phyloP scores from a whole-genome alignment of 1,140 invertebrate species.

The Tetraneura akinire region DNA sequence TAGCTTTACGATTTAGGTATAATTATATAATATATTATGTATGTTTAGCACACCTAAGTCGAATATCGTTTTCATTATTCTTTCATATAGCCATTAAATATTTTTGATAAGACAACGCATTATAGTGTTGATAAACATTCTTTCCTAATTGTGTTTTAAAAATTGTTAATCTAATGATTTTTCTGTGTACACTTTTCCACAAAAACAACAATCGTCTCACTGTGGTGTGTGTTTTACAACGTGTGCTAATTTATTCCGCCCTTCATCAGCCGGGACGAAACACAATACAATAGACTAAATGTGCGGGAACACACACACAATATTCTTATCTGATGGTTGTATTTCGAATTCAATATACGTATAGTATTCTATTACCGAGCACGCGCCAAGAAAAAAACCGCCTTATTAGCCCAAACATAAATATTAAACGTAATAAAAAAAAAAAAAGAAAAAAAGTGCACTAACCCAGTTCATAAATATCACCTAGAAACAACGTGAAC shows the following conservation, averaged over 20 bases:
- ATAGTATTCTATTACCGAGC: neutral
- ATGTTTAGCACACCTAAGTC: no score
- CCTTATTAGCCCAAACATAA: constrained; percentile 22
- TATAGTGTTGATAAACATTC: no score
- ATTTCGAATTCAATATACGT: neutral
- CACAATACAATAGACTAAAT: constrained; percentile 32
- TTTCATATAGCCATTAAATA: no score
- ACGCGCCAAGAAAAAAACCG: constrained; percentile 39
- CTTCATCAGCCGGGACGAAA: constrained; percentile 27
- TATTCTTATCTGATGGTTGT: constrained; percentile 34
- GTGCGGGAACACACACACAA: neutral
- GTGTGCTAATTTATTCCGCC: constrained; percentile 43
- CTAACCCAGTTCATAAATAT: constrained; percentile 17
- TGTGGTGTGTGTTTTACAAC: neutral
- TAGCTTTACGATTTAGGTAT: no score
- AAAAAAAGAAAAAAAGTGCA: no score
- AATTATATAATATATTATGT: no score
- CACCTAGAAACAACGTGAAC: neutral
- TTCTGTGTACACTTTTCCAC: neutral
- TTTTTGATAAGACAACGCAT: no score
- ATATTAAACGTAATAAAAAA: constrained; percentile 3
- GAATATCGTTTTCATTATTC: no score
- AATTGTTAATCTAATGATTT: neutral
- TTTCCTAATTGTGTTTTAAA: no score
- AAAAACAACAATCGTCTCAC: neutral